A percentile compares a stretch with the other conserved stretches of the same genome.
phyloP scores from a whole-genome alignment of 2,797 vertebrate genomes.

The Heliangelus exortis region DNA sequence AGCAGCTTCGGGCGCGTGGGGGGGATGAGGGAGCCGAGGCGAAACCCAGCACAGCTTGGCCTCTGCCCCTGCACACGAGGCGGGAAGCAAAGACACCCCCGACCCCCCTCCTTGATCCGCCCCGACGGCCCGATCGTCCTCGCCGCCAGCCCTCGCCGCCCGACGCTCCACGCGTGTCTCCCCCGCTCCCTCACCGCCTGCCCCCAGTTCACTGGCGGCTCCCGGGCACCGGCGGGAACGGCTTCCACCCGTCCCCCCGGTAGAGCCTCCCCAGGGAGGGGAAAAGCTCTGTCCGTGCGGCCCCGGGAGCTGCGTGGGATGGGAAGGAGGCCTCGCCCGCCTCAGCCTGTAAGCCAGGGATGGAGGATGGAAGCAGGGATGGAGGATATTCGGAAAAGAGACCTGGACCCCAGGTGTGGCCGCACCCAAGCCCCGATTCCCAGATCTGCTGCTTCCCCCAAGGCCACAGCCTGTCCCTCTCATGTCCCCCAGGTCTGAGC shows the following conservation, averaged over 20 bases:
- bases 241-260: background rate
- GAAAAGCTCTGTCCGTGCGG: background rate
- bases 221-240: background rate
- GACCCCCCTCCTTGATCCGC: no score
- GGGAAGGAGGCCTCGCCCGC: background rate
- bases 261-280: no score
- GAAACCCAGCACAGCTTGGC: no score
- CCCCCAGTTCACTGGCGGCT: background rate
- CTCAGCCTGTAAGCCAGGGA: accelerated
- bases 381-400: accelerated
- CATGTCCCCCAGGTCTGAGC: accelerated
- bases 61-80: no score
- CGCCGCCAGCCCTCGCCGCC: background rate
- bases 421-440: background rate
- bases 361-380: accelerated
- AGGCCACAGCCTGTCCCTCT: background rate
- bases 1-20: background rate
- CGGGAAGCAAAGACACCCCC: background rate
- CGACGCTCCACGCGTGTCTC: no score
- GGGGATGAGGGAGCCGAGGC: background rate
- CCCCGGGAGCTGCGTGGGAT: background rate
- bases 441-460: accelerated
- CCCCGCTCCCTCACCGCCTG: no score
- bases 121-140: no score
- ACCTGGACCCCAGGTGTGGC: no score